Percentiles rank a stretch among this genome's conserved stretches.
phyloP scores from a whole-genome alignment of 1,140 invertebrate species.

The Whitmania pigra region DNA sequence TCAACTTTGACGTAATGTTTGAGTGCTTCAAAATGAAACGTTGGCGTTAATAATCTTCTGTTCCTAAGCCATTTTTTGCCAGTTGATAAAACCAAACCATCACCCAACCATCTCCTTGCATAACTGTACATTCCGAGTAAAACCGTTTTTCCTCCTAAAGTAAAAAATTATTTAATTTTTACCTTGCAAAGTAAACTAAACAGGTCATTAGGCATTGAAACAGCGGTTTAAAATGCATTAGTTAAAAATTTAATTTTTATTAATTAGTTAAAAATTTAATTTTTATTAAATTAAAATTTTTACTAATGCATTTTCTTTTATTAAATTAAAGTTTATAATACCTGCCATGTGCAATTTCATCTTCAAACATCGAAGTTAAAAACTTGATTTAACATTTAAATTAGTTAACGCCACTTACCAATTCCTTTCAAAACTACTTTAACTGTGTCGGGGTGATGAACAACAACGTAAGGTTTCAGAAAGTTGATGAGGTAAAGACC shows the following conservation, averaged over 20 bases:
- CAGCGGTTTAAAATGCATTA: too few relatives aligned
- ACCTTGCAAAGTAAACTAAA: too few relatives aligned
- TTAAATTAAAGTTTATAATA: too few relatives aligned
- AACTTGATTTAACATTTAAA: too few relatives aligned
- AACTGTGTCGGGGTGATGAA: neutral
- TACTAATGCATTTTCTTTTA: too few relatives aligned
- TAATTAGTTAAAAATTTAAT: too few relatives aligned
- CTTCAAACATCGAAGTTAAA: too few relatives aligned
- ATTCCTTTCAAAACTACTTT: neutral
- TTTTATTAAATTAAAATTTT: too few relatives aligned
- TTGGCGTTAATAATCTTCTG: constrained; percentile 72
- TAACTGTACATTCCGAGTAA: constrained; percentile 27
- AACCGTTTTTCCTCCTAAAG: constrained; percentile 27
- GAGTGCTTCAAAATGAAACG: constrained; percentile 75
- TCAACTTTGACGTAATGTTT: constrained; percentile 69
- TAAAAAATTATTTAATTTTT: neutral
- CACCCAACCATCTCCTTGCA: constrained; percentile 32
- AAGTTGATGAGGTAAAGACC: neutral
- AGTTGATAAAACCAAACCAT: constrained; percentile 33
- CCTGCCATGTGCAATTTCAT: too few relatives aligned
- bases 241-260: too few relatives aligned
- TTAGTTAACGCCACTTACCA: neutral
- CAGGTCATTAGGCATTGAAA: too few relatives aligned
- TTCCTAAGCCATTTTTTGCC: constrained; percentile 62
- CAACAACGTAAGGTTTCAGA: neutral